Base-by-base conservation (phyloP, 2,888 invertebrate species). In the Meliscaeva auricollis region DNA sequence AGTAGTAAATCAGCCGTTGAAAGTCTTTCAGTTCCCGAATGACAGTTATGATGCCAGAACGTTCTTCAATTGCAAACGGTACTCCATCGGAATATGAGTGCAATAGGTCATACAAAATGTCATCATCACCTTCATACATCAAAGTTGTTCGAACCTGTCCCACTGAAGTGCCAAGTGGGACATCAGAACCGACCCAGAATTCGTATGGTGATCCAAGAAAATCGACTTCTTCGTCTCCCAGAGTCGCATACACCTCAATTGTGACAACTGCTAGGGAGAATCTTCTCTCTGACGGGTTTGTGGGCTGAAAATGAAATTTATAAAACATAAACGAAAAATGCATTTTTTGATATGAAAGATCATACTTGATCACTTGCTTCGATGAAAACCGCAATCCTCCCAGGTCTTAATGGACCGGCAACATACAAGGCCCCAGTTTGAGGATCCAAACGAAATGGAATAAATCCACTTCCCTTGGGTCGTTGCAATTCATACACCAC, bases 51-150 rank as follows among this genome's bases (percentile, higher is more conserved):
- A 96, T 96, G 4, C 98, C 98, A 2, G 97, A 96, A 81, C 95
- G 93, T 90, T 97, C 97, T 92, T 97, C 97, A 26, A 98, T 96
- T 3, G 96, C 97, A 92, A 98, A 97, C 4, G 98, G 98, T n/a
- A 97, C 97, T 94, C 97, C 97, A 92, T 97, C 97, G 88, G 97
- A 95, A 90, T 97, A 97, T 87, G 96, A 95, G 91, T 97, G 97
- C 66, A 97, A 91, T 3, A 97, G 93, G 91, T 97, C 97, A 89
- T 96, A 97, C 87, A 96, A 94, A 1, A 92, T 91, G 48, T 92
- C 94, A 62, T 94, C 94, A 84, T 94, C 94, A 64, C 94, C 94
- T 72, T 95, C 95, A 88, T 95, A 94, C 3, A 94, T 94, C 72
- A 96, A 94, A 32, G 95, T 96, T 1, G 96, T 94, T 83, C 96